Evolutionary conservation across 2,113 vertebrate genomes (phyloP).

Genomic region (Microcebus lehilahytsara): DNA sequence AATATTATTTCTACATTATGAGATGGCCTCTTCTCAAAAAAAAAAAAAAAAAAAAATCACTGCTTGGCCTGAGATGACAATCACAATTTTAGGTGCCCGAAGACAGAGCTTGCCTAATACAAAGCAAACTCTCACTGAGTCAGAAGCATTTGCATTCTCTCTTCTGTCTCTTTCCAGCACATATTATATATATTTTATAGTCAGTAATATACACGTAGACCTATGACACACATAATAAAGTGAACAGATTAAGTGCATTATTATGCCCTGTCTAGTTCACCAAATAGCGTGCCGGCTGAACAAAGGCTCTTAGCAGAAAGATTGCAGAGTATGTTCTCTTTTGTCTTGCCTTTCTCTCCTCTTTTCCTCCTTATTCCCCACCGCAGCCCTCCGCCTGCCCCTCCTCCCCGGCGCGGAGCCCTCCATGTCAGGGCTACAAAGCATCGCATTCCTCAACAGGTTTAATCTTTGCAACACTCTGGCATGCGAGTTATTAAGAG

Average conservation of each 20-base stretch:
- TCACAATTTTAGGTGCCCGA: neutral
- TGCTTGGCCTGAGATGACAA: neutral
- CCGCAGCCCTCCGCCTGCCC: neutral
- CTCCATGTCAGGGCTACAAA: neutral
- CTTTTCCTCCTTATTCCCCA: neutral
- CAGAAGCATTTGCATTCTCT: neutral
- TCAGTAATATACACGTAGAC: slow-evolving; percentile 55
- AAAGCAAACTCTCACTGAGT: slow-evolving; percentile 36
- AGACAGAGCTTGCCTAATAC: neutral
- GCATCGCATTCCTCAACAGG: neutral
- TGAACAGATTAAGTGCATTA: slow-evolving; percentile 48
- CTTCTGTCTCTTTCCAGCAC: slow-evolving; percentile 8
- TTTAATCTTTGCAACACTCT: slow-evolving; percentile 42
- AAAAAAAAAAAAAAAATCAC: neutral
- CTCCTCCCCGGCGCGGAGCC: neutral
- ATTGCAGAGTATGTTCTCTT: neutral
- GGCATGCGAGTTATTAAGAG: slow-evolving; percentile 1
- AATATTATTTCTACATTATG: neutral
- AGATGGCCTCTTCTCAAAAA: neutral
- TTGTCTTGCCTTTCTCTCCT: slow-evolving; percentile 43
- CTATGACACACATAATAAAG: slow-evolving; percentile 70
- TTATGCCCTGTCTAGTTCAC: slow-evolving; percentile 51
- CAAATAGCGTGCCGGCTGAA: slow-evolving; percentile 50
- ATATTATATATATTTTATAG: slow-evolving; percentile 49
- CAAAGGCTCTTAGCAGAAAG: slow-evolving; percentile 50